Base-by-base conservation (phyloP, 64 coral and sea anemone genomes). In the Montipora foliosa region DNA sequence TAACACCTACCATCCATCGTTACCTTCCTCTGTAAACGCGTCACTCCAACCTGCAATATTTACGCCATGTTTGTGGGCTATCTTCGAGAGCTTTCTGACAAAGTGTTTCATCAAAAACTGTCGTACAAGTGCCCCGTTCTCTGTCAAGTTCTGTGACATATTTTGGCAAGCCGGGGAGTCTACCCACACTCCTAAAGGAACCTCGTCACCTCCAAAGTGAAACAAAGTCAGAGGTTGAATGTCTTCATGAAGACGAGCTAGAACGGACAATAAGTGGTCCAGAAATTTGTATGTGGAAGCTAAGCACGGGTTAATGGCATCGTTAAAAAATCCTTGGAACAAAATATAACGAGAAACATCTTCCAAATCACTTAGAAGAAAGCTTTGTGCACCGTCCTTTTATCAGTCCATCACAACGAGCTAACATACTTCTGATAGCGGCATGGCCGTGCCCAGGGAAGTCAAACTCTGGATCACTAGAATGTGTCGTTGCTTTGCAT, bases 381-480 rank as follows among this genome's bases (percentile, higher is more conserved):
- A 95, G 55, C 76, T 17, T 24, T 78, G 53, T 4, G 90, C 84
- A 14, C 61, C 77, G 13, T 92, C 48, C 9, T 52, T 57, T 17
- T 47, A 72, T 76, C 47, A 95, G 87, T 14, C 81, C 92, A 12
- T 20, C 67, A 37, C 82, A 58, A 5, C 90, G 76, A 21, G 67
- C 94, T 37, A 75, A 5, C 94, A 95, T 95, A 6, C 89, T 82
- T 20, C 76, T 82, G 9, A 95, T 92, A 10, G 94, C 94, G 4
- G 94, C 94, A 20, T 95, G 94, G 49, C 90, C 68, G 49, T 95
- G 94, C 6, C 94, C 94, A 3, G 94, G 94, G 64, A 95, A 88
- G 22, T 95, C 94, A 37, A 95, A 92, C 84, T 95, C 94, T 2
- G 94, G 94, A 95, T 95, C 1, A 95, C 90, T 20, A 89, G 90